Base-by-base conservation (phyloP, 2,797 vertebrate genomes). In the Gadopsis bispinosus region DNA sequence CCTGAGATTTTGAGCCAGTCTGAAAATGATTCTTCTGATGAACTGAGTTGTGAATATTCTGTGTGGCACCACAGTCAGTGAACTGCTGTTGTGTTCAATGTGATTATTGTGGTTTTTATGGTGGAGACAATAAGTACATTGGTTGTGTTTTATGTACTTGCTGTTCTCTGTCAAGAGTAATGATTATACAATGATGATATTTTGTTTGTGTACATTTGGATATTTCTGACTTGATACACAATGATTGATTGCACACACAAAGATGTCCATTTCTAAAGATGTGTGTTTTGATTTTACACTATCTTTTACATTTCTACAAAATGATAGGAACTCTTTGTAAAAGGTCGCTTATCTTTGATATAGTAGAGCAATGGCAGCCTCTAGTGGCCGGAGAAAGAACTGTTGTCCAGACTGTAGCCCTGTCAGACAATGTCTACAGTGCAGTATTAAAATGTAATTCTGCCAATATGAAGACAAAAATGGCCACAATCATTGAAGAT, bases 31-130 rank as follows among this genome's bases (percentile, higher is more conserved):
- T 80, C 53, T 86, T 87, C 84, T 83, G 78, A 85, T 81, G 77
- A 92, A 86, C 53, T 83, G 80, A 90, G 77, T 91, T 91, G 90
- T 91, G 87, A 89, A 89, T 92, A 87, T 92, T 93, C 79, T 90
- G 75, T 94, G 85, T 92, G 94, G 93, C 93, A 91, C 92, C 92
- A 92, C 95, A 94, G 93, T 94, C 91, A 89, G 93, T 93, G 95
- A 95, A 95, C 95, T 96, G 95, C 96, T 96, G 95, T 94, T 94
- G 95, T 97, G 96, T 96, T 95, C 93, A 91, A 93, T 96, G 96
- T 97, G 94, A 95, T 92, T 91, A 94, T 95, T 94, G 96, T 96
- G 96, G 94, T 98, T 98, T 96, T 97, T 96, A 96, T 94, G 93
- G 96, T 95, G 90, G 90, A 89, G 81, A 94, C 87, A 87, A 89